Evolutionary conservation across 2,113 vertebrate genomes (phyloP).

Genomic region (Thalassoma bifasciatum): DNA sequence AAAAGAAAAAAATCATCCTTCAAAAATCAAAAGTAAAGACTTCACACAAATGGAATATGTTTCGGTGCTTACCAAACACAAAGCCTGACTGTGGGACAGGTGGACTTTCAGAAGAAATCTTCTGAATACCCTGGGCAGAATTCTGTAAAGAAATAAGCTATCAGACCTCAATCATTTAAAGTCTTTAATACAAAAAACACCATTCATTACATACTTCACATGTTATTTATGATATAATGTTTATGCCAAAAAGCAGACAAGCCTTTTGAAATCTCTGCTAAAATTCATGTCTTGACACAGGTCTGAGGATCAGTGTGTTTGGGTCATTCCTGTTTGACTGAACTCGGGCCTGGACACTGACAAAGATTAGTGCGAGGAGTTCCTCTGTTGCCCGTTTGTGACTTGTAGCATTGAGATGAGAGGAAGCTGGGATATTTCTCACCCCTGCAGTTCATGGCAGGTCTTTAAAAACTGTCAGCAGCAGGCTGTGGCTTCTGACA

Average conservation of each 20-base stretch:
- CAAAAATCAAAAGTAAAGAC: background rate
- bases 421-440: conserved; percentile 64
- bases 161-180: background rate
- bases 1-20: background rate
- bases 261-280: background rate
- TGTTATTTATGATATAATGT: too few relatives aligned
- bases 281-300: too few relatives aligned
- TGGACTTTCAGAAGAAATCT: conserved; percentile 61
- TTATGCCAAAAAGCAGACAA: too few relatives aligned
- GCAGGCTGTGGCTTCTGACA: conserved; percentile 30
- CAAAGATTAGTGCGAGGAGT: conserved; percentile 20
- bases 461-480: conserved; percentile 37
- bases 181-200: background rate
- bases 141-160: conserved; percentile 60
- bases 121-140: conserved; percentile 61
- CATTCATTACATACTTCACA: too few relatives aligned
- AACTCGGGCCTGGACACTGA: conserved; percentile 33
- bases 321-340: background rate
- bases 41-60: background rate
- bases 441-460: conserved; percentile 28
- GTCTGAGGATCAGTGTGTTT: background rate
- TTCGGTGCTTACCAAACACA: conserved; percentile 73
- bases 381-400: conserved; percentile 41
- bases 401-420: conserved; percentile 59
- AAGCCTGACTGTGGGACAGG: conserved; percentile 58